phyloP scores from a whole-genome alignment of 2,113 vertebrate species.

The Aythya baeri region DNA sequence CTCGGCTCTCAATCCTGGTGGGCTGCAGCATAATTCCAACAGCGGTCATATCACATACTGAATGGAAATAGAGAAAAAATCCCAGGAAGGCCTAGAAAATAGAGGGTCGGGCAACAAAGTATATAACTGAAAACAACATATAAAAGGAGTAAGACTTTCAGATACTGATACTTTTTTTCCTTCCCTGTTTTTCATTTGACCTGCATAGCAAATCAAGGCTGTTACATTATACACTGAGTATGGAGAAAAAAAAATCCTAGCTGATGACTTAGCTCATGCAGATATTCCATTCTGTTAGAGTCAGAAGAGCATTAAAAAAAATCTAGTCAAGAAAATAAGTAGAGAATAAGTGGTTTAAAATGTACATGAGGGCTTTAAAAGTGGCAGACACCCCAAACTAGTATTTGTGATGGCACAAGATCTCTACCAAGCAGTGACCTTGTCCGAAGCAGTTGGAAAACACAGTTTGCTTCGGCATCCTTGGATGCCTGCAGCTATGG shows the following conservation, averaged over 20 bases:
- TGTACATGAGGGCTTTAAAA: background rate
- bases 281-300: background rate
- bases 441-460: background rate
- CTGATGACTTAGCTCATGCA: background rate
- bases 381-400: background rate
- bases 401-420: background rate
- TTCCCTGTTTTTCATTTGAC: slow-evolving; percentile 13
- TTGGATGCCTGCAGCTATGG: background rate
- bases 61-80: slow-evolving; percentile 1
- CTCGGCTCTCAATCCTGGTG: slow-evolving; percentile 48
- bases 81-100: background rate
- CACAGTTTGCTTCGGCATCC: background rate
- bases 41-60: background rate
- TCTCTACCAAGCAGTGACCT: background rate
- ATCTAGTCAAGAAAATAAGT: background rate
- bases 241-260: background rate
- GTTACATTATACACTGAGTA: background rate
- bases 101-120: background rate
- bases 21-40: slow-evolving; percentile 16
- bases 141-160: slow-evolving; percentile 1
- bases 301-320: background rate
- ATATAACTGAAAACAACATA: background rate
- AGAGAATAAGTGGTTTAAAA: background rate
- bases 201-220: background rate
- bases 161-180: background rate